These are phyloP conservation scores for Etheostoma spectabile DNA, from an alignment of 2,113 vertebrate genomes.

Conservation along the genomic window DNA sequence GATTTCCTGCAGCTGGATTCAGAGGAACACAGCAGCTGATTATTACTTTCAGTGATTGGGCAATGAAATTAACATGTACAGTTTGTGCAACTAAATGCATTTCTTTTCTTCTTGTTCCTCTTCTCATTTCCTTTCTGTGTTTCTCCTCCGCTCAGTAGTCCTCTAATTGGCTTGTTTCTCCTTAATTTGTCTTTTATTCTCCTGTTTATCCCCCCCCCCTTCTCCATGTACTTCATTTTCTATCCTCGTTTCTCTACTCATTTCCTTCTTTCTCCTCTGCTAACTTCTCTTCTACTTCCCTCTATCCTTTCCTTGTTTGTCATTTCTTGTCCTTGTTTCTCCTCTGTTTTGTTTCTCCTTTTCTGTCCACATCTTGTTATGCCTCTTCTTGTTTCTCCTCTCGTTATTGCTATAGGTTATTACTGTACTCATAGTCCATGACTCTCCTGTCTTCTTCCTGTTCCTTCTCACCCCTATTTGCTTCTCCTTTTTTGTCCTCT, in stretches of 20 bases:
- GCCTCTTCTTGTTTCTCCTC: not conserved
- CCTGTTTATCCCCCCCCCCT: too few species aligned
- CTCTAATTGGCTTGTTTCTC: not conserved
- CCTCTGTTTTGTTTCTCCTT: not conserved
- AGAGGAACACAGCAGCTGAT: not conserved
- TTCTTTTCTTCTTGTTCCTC: not conserved
- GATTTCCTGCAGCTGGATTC: slow-evolving; percentile 4
- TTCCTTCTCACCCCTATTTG: not conserved
- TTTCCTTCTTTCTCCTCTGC: not conserved
- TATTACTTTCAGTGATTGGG: not conserved
- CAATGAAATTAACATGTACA: not conserved
- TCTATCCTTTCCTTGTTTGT: not conserved
- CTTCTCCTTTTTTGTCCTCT: too few species aligned
- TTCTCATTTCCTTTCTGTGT: not conserved
- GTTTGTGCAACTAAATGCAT: not conserved
- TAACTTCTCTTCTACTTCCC: not conserved
- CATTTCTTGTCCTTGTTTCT: not conserved
- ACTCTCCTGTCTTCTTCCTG: too few species aligned
- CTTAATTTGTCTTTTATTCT: too few species aligned
- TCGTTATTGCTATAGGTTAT: not conserved
- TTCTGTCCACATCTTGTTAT: too few species aligned
- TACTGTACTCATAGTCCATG: too few species aligned
- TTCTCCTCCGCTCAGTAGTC: not conserved
- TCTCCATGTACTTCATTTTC: not conserved
- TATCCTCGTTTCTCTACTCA: not conserved